Percentiles rank a stretch among this genome's conserved stretches.
Conservation (phyloP, 2,797 vertebrate species). For the Enteromius afrohamiltoni region DNA sequence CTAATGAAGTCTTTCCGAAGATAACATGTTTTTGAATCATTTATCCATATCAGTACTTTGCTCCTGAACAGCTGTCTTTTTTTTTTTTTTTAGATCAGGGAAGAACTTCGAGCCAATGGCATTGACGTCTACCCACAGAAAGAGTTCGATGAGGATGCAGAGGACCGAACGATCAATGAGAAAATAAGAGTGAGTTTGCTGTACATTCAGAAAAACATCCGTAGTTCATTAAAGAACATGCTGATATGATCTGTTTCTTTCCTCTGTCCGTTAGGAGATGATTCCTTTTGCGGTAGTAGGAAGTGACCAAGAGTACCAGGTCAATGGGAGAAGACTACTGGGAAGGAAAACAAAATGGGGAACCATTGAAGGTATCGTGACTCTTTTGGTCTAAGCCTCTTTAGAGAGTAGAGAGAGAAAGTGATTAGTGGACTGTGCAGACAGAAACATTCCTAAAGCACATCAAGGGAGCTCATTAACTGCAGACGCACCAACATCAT, state of each 20-base stretch:
- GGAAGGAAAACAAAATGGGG: slow-evolving; percentile 99
- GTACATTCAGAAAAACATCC: background rate
- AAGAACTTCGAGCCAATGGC: slow-evolving; percentile 90
- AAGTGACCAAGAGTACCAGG: slow-evolving; percentile 97
- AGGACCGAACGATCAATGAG: slow-evolving; percentile 92
- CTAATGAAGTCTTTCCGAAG: background rate
- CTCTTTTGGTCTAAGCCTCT: background rate
- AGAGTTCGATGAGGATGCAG: slow-evolving; percentile 93
- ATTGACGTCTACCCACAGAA: slow-evolving; percentile 97
- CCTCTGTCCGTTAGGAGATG: slow-evolving; percentile 86
- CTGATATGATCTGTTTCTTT: background rate
- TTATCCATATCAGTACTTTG: background rate
- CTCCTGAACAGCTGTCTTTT: background rate
- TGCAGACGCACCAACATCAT: background rate
- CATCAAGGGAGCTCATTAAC: slow-evolving; percentile 38
- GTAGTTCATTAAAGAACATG: background rate
- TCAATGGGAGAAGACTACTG: slow-evolving; percentile 94
- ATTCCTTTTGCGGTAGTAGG: slow-evolving; percentile 98
- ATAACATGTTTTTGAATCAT: background rate
- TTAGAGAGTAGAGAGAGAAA: slow-evolving; percentile 4
- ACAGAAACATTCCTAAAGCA: slow-evolving; percentile 1
- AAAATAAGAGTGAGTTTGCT: slow-evolving; percentile 90
- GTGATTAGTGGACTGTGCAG: slow-evolving; percentile 25
- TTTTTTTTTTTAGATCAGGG: slow-evolving; percentile 82
- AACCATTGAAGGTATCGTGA: slow-evolving; percentile 91